Conservation (phyloP, 2,113 vertebrate species). For the Suricata suricatta region DNA sequence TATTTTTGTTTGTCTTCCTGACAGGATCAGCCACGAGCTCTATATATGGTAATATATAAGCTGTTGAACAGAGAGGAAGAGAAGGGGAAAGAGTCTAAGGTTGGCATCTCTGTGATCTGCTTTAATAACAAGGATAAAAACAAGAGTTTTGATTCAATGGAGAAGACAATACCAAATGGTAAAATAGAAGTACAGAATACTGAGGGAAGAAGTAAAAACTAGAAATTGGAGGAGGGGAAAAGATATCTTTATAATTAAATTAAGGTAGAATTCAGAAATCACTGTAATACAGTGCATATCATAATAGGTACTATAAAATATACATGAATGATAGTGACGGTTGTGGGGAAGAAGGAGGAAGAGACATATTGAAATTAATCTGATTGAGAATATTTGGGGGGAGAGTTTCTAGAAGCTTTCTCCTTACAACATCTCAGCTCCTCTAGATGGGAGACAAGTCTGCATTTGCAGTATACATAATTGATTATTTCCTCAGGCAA, state of each 20-base stretch:
- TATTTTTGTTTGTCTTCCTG: background rate
- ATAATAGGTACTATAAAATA: background rate
- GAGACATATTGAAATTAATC: background rate
- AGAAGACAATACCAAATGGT: background rate
- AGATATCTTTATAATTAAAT: background rate
- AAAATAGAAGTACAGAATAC: slow-evolving; percentile 11
- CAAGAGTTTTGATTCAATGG: background rate
- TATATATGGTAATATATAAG: background rate
- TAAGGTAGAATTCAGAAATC: background rate
- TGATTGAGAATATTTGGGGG: background rate
- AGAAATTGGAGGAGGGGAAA: background rate
- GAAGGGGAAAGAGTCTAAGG: background rate
- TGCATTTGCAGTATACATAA: slow-evolving; percentile 26
- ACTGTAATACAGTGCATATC: background rate
- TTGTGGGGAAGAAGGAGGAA: background rate
- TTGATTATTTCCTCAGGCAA: slow-evolving; percentile 20
- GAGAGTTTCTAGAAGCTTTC: background rate
- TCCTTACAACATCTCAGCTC: background rate
- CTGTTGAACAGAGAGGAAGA: background rate
- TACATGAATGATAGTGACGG: background rate
- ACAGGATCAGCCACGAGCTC: background rate
- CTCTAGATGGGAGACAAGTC: background rate
- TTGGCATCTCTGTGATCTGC: background rate
- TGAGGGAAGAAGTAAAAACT: slow-evolving; percentile 14
- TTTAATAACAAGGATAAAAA: slow-evolving; percentile 11